Evolutionary conservation across 2,888 invertebrate genomes (phyloP).

Genomic region (Hemicrepidius hirtus): DNA sequence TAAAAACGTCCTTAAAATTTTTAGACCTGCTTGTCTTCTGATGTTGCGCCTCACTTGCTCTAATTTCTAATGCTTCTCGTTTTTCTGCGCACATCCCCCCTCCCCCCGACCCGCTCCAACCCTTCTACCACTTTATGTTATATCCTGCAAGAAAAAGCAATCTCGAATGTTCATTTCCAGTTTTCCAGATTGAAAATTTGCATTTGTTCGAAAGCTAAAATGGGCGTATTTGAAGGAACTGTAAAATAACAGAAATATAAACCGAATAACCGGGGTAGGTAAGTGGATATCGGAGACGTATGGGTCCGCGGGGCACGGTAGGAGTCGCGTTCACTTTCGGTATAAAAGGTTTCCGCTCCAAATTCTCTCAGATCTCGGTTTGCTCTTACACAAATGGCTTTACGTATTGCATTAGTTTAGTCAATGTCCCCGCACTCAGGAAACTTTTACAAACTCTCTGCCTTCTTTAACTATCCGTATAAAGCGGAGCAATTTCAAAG

Average conservation of each 20-base stretch:
- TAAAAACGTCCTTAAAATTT: conserved; percentile 35
- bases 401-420: conserved; percentile 59
- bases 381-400: conserved; percentile 59
- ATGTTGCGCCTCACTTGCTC: conserved; percentile 3
- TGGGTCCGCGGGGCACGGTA: conserved; percentile 50
- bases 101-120: not conserved
- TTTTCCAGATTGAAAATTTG: conserved; percentile 16
- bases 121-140: not conserved
- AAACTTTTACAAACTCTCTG: conserved; percentile 56
- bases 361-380: conserved; percentile 57
- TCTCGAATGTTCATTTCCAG: conserved; percentile 9
- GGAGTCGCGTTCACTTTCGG: conserved; percentile 55
- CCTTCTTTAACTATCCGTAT: conserved; percentile 56
- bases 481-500: conserved; percentile 49
- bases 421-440: conserved; percentile 54
- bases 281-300: conserved; percentile 50
- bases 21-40: conserved; percentile 15
- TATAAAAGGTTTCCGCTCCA: conserved; percentile 65
- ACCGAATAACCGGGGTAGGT: conserved; percentile 50
- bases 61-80: conserved; percentile 23
- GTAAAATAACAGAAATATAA: conserved; percentile 47
- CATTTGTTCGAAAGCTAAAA: conserved; percentile 23
- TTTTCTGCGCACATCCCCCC: too few relatives aligned
- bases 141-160: conserved; percentile 2
- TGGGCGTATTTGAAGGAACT: conserved; percentile 30